Percentiles rank a stretch among this genome's conserved stretches.
Conservation (phyloP, 2,888 invertebrate species). For the Bursaphelenchus okinawaensis region DNA sequence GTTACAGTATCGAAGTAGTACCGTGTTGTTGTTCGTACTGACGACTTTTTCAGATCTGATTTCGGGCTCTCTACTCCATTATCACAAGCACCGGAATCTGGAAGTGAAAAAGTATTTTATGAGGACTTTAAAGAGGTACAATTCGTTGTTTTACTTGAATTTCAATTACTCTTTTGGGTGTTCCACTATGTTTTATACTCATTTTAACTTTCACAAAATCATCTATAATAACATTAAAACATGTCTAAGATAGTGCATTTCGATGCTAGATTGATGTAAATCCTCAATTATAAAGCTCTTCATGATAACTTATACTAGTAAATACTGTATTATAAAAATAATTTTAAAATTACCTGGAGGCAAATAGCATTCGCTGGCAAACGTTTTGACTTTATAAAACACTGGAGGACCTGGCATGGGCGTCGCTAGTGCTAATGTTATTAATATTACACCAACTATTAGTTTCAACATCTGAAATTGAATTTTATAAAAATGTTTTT, state of each 20-base stretch:
- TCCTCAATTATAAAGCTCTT: neutral
- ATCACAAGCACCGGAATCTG: conserved; percentile 12
- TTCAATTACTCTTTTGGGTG: too few species aligned
- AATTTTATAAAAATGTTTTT: too few species aligned
- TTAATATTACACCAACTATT: too few species aligned
- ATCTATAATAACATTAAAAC: too few species aligned
- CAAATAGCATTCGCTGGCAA: conserved; percentile 1
- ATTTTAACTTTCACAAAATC: too few species aligned
- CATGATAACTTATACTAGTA: neutral
- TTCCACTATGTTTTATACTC: too few species aligned
- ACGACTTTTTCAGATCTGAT: neutral
- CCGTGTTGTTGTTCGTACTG: conserved; percentile 15
- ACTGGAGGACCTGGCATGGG: conserved; percentile 7
- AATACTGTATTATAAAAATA: neutral
- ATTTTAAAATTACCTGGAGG: neutral
- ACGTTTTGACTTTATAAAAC: neutral
- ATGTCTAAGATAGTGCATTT: too few species aligned
- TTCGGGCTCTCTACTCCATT: neutral
- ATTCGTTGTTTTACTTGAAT: too few species aligned
- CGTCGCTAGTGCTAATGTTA: too few species aligned
- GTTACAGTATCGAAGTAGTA: conserved; percentile 36
- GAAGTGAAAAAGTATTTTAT: neutral
- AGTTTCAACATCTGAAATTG: too few species aligned
- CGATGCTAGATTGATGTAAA: too few species aligned
- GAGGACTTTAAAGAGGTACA: neutral